Evolutionary conservation across 1,140 invertebrate genomes (phyloP), one percentile per base, ranked within the genome.

Genomic region (Nymphalis io): DNA sequence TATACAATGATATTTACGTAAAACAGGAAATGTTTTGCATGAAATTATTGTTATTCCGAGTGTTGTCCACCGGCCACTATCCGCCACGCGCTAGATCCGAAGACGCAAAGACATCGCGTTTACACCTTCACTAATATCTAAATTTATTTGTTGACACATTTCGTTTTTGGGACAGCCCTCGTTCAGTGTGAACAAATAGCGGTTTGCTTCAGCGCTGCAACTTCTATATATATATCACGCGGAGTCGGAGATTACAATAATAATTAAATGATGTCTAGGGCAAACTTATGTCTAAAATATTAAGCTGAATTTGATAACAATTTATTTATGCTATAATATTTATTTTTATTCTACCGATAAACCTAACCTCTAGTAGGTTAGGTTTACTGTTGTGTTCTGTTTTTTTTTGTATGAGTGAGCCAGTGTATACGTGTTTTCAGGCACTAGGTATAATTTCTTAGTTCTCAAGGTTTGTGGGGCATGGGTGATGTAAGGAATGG

Each of bases 161-260:
- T 42, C 64, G 55, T 64, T 70, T 70, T 60, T 70, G 68, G 68
- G 61, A 59, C 68, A 70, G 27, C 68, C 60, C 68, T 70, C 38
- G 48, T 42, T 64, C 61, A 70, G 39, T 61, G 59, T 33, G 27
- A 53, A 55, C 51, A n/a, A 55, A 55, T 55, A 27, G 23, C 23
- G 0, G 11, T 55, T 20, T 20, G 18, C 11, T 8, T 42, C 12
- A 42, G 8, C 46, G 6, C 2, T 55, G 21, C 15, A 27, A 15
- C 51, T 13, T 15, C 51, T 55, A 55, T 55, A 27, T 55, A n/a
- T 42, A 15, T 42, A 42, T n/a, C n/a, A 20, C 46, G 11, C 1
- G 20, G 10, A 51, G n/a, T n/a, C 18, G 10, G 12, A 6, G 12
- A 42, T 12, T n/a, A 33, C 27, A 3, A 33, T 33, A 6, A 5